Evolutionary conservation across 1,140 invertebrate genomes (phyloP).

Genomic region (Steinernema feltiae): DNA sequence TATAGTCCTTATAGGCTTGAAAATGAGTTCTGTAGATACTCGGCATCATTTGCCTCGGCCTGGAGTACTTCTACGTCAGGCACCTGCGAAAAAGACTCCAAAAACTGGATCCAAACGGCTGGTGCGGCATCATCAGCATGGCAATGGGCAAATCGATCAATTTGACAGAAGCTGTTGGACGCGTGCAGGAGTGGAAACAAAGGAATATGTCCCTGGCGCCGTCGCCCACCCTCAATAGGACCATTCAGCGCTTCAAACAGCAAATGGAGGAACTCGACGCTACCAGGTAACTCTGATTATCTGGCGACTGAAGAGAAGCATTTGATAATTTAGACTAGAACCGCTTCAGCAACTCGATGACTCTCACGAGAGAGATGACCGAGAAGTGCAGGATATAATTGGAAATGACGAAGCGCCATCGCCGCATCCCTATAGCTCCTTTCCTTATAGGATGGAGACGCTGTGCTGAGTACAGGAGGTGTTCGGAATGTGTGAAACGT

Average conservation of each 20-base stretch:
- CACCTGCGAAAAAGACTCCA: slow-evolving; percentile 77
- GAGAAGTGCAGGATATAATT: background rate
- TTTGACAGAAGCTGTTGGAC: slow-evolving; percentile 48
- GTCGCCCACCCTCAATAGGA: background rate
- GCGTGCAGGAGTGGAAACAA: slow-evolving; percentile 46
- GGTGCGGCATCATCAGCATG: slow-evolving; percentile 82
- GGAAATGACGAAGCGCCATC: background rate
- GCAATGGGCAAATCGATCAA: slow-evolving; percentile 52
- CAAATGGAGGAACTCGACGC: slow-evolving; percentile 1
- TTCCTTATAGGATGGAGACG: background rate
- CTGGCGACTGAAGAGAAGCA: too few species aligned
- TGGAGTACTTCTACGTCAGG: slow-evolving; percentile 91
- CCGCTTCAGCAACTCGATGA: background rate
- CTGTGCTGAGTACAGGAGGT: too few species aligned
- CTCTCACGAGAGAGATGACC: background rate
- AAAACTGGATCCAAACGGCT: slow-evolving; percentile 73
- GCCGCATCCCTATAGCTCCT: background rate
- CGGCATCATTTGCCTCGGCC: slow-evolving; percentile 72
- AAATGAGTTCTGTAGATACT: slow-evolving; percentile 63
- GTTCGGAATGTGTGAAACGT: too few species aligned
- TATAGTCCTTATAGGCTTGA: background rate
- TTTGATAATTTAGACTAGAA: too few species aligned
- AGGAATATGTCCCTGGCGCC: slow-evolving; percentile 22
- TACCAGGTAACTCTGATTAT: too few species aligned
- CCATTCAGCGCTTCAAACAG: background rate